Evolutionary conservation across 2,888 invertebrate species (phyloP), one percentile per base, ranked within the genome.

Genomic region (Zaprionus lineosus): DNA sequence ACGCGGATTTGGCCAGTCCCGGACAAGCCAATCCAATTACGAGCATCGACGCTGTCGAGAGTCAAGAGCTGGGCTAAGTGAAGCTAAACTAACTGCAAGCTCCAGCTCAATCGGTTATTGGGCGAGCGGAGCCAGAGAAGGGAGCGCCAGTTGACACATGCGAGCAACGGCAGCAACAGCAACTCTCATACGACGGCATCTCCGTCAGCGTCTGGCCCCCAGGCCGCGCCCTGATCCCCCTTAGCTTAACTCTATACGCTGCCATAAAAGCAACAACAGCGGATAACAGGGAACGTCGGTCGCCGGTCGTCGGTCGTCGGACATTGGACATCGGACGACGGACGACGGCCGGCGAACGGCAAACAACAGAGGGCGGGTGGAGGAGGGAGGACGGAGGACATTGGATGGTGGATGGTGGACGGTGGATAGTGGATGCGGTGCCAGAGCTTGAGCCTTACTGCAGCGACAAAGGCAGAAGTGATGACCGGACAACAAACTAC

Each of bases 401-500:
- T 18, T 15, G 31, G 29, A 33, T 7, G 15, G 15, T 12, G 46
- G 21, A n/a, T n/a, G n/a, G n/a, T n/a, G n/a, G n/a, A n/a, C n/a
- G n/a, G n/a, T n/a, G n/a, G n/a, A n/a, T n/a, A n/a, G n/a, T n/a
- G n/a, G n/a, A n/a, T n/a, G n/a, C 18, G 11, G 19, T 8, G 7
- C 29, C 31, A 34, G 21, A 47, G 29, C 6, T 5, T 2, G 8
- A 29, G 44, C 12, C 3, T 26, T 19, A 33, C 21, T 28, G 60
- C 76, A 64, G 70, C 74, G 77, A 73, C 78, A 78, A 81, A 78
- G 73, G 84, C 77, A 75, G 68, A 82, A 83, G 85, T 84, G 86
- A 84, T 81, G 86, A 83, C 83, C 78, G 86, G 85, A 82, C 88
- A 87, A 86, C 86, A 86, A 88, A 88, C 87, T 84, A 82, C 87